These are phyloP conservation scores for Scaptomyza reducta DNA, from an alignment of 2,888 invertebrate species.

Conservation along the genomic window DNA sequence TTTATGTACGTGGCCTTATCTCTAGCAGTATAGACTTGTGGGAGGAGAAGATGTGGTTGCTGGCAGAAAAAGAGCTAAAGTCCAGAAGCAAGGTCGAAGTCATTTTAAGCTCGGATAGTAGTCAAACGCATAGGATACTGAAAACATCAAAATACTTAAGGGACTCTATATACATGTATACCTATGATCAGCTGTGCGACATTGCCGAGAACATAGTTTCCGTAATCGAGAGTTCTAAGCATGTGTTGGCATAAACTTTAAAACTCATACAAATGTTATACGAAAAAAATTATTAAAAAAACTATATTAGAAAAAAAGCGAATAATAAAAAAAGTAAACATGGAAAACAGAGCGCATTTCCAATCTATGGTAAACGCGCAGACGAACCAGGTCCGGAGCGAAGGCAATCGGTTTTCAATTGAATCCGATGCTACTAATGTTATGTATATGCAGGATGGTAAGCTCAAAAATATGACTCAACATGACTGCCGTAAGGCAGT, in stretches of 20 bases:
- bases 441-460: rapidly evolving
- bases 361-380: conserved; percentile 16
- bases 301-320: not conserved
- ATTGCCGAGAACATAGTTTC: conserved; percentile 73
- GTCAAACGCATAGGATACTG: not conserved
- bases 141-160: conserved; percentile 49
- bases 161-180: conserved; percentile 68
- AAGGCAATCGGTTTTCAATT: conserved; percentile 14
- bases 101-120: not conserved
- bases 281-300: not conserved
- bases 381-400: not conserved
- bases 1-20: conserved; percentile 73
- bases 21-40: conserved; percentile 64
- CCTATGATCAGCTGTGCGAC: conserved; percentile 68
- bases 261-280: not conserved
- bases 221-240: conserved; percentile 69
- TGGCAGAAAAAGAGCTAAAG: conserved; percentile 44
- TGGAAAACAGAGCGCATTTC: not conserved
- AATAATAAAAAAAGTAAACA: not conserved
- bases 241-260: conserved; percentile 27
- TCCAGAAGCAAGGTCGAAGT: not conserved
- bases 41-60: conserved; percentile 48
- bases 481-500: conserved; percentile 34
- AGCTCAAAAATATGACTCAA: conserved; percentile 10
- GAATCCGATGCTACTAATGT: conserved; percentile 19